phyloP scores from a whole-genome alignment of 2,888 invertebrate genomes.

The Brachypalpus laphriformis region DNA sequence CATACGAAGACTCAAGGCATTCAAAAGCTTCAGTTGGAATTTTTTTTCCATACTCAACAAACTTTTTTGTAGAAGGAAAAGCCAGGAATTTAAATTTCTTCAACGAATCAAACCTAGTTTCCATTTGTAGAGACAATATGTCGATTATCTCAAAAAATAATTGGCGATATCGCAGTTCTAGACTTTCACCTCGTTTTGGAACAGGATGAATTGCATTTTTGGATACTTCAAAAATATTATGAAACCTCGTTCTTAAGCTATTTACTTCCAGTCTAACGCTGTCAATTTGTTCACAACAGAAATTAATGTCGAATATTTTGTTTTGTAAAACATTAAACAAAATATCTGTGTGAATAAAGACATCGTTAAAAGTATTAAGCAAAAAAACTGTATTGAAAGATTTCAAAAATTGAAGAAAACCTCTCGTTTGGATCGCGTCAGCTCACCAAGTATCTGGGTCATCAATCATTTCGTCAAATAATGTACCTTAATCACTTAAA shows the following conservation, averaged over 20 bases:
- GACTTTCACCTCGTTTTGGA: not conserved
- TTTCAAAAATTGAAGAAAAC: not conserved
- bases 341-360: not conserved
- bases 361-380: not conserved
- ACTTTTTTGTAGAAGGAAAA: not conserved
- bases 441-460: conserved; percentile 3
- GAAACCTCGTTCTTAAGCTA: not conserved
- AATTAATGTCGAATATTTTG: not conserved
- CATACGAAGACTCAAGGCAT: too few relatives aligned
- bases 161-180: conserved; percentile 2
- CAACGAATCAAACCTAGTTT: not conserved
- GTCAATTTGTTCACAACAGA: conserved; percentile 9
- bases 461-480: conserved; percentile 6
- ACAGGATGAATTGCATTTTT: not conserved
- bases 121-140: not conserved
- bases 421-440: conserved; percentile 2
- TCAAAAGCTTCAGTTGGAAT: too few relatives aligned
- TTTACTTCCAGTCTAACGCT: not conserved
- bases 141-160: conserved; percentile 2
- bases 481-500: not conserved
- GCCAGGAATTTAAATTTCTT: not conserved
- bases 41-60: not conserved
- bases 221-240: not conserved
- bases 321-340: not conserved
- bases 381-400: not conserved